These are phyloP conservation scores for Trichoplusia ni DNA, from an alignment of 1,140 invertebrate species.

Conservation along the genomic window DNA sequence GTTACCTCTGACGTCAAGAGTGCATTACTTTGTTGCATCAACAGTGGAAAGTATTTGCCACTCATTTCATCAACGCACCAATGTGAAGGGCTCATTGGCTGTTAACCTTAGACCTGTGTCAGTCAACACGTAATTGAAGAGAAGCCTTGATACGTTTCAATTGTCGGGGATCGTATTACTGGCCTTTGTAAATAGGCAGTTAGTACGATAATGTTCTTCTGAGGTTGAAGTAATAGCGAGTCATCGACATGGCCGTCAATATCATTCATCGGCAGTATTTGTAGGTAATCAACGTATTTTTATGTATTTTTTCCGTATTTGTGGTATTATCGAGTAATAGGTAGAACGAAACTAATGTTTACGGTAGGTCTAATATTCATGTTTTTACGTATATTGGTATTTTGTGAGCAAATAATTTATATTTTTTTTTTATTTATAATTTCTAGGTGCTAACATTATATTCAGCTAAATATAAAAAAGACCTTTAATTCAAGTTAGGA, in stretches of 20 bases:
- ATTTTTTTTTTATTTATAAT: too few species aligned
- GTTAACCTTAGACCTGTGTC: constrained; percentile 67
- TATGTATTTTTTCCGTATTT: too few species aligned
- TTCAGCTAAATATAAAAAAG: too few species aligned
- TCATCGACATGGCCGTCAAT: background rate
- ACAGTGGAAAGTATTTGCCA: constrained; percentile 34
- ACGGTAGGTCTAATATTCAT: too few species aligned
- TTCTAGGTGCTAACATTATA: too few species aligned
- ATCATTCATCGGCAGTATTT: background rate
- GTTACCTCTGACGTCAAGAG: background rate
- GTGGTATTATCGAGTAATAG: too few species aligned
- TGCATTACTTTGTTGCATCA: constrained; percentile 9
- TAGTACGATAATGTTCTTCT: constrained; percentile 4
- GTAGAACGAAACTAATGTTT: too few species aligned
- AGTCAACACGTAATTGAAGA: constrained; percentile 65
- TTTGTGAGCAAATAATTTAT: too few species aligned
- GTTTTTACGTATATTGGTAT: too few species aligned
- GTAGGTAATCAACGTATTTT: too few species aligned
- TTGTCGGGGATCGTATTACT: constrained; percentile 57
- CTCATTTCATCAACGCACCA: constrained; percentile 58
- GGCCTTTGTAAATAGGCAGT: constrained; percentile 45
- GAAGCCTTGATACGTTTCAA: constrained; percentile 73
- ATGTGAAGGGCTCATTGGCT: constrained; percentile 70
- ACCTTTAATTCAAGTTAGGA: too few species aligned
- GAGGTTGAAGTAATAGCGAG: constrained; percentile 5